These are phyloP conservation scores for Mythimna impura DNA, from an alignment of 2,888 invertebrate genomes.

Conservation along the genomic window DNA sequence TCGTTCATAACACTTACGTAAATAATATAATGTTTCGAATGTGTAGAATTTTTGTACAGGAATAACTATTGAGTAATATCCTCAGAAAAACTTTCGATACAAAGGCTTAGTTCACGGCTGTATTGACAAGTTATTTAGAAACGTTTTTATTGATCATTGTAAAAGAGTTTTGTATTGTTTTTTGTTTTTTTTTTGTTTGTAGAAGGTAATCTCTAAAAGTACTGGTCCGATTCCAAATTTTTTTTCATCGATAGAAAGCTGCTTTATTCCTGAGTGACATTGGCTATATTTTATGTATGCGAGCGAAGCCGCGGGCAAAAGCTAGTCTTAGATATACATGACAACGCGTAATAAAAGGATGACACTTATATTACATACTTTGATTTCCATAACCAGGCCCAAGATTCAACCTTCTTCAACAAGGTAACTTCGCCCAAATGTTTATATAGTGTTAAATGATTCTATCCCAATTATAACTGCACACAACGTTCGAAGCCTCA, in stretches of 20 bases:
- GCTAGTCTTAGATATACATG: background rate
- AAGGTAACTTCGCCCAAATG: constrained; percentile 4
- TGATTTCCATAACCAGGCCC: constrained; percentile 34
- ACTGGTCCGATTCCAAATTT: too few species aligned
- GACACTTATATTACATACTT: constrained; percentile 36
- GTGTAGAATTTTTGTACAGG: background rate
- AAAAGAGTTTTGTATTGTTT: background rate
- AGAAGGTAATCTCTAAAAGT: too few species aligned
- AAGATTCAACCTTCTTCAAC: constrained; percentile 31
- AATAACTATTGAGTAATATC: constrained; percentile 14
- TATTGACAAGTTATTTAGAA: constrained; percentile 5
- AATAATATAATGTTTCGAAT: background rate
- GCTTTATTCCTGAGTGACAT: too few species aligned
- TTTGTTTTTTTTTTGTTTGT: too few species aligned
- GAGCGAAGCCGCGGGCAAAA: too few species aligned
- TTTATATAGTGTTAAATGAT: constrained; percentile 36
- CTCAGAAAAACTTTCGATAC: constrained; percentile 16
- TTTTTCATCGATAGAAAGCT: too few species aligned
- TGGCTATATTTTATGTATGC: too few species aligned
- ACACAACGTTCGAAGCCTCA: constrained; percentile 30
- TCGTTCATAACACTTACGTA: constrained; percentile 5
- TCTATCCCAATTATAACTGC: constrained; percentile 23
- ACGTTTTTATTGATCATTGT: constrained; percentile 1
- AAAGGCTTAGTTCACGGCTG: constrained; percentile 4
- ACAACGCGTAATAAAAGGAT: constrained; percentile 20